Evolutionary conservation across 2,113 vertebrate species (phyloP).

Genomic region (Saguinus imperator): DNA sequence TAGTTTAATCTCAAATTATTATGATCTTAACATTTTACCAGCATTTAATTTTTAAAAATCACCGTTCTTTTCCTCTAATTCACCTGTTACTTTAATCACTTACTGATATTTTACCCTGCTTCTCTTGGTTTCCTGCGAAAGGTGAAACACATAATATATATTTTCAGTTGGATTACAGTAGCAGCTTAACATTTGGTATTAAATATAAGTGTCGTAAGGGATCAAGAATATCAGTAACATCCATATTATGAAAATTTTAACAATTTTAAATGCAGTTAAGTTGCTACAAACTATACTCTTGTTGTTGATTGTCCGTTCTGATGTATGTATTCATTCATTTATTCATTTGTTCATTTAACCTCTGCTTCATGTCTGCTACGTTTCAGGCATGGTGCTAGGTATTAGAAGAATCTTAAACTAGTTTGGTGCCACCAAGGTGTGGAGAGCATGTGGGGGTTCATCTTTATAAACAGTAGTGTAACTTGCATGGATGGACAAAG

Average conservation of each 20-base stretch:
- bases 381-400: not conserved
- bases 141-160: not conserved
- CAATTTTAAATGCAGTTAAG: conserved; percentile 35
- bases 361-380: conserved; percentile 21
- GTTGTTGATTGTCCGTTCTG: not conserved
- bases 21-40: conserved; percentile 42
- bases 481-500: conserved; percentile 12
- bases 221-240: conserved; percentile 15
- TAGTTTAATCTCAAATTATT: conserved; percentile 44
- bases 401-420: conserved; percentile 34
- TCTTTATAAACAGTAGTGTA: conserved; percentile 23
- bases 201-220: not conserved
- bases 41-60: conserved; percentile 40
- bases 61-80: conserved; percentile 42
- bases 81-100: conserved; percentile 20
- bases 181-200: conserved; percentile 14
- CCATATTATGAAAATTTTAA: not conserved
- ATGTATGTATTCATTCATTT: conserved; percentile 6
- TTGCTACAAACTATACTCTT: not conserved
- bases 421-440: not conserved
- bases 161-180: not conserved
- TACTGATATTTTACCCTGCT: not conserved
- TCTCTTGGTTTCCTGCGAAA: conserved; percentile 48
- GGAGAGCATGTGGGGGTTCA: not conserved
- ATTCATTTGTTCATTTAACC: conserved; percentile 44